These are phyloP conservation scores for Myotis lucifugus DNA, from an alignment of 2,113 vertebrate genomes.

Conservation along the genomic window DNA sequence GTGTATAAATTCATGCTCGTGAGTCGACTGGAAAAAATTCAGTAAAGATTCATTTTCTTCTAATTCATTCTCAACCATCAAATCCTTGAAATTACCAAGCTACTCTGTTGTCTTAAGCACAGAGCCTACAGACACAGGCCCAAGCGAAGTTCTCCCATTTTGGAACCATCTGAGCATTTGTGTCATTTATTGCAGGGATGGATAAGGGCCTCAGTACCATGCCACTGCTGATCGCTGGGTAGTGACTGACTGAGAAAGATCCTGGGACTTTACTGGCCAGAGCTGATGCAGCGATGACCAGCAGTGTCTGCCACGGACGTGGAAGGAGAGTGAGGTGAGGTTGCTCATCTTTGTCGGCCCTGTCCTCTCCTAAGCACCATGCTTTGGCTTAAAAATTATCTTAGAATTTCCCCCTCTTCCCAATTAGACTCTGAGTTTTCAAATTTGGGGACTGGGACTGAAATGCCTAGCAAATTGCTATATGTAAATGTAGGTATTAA, in stretches of 20 bases:
- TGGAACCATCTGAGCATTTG: slow-evolving; percentile 21
- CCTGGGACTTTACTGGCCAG: background rate
- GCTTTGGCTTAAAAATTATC: background rate
- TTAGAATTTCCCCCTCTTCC: background rate
- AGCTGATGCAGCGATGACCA: background rate
- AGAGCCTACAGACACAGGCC: slow-evolving; percentile 14
- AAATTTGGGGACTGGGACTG: background rate
- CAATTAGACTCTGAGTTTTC: background rate
- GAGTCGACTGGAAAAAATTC: slow-evolving; percentile 22
- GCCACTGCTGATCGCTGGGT: background rate
- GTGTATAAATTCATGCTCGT: background rate
- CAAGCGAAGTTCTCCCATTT: slow-evolving; percentile 52
- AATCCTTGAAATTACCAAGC: slow-evolving; percentile 47
- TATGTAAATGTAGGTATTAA: background rate
- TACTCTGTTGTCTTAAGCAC: slow-evolving; percentile 59
- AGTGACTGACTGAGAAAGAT: background rate
- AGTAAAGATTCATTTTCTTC: slow-evolving; percentile 24
- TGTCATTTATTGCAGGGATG: slow-evolving; percentile 42
- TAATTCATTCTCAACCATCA: slow-evolving; percentile 15
- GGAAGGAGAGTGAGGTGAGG: background rate
- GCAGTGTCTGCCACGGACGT: background rate
- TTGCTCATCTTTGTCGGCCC: background rate
- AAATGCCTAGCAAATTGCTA: background rate
- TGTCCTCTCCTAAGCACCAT: background rate
- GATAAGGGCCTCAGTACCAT: background rate